Conservation (phyloP, 2,888 invertebrate species). For the Dichetophora obliterata region DNA sequence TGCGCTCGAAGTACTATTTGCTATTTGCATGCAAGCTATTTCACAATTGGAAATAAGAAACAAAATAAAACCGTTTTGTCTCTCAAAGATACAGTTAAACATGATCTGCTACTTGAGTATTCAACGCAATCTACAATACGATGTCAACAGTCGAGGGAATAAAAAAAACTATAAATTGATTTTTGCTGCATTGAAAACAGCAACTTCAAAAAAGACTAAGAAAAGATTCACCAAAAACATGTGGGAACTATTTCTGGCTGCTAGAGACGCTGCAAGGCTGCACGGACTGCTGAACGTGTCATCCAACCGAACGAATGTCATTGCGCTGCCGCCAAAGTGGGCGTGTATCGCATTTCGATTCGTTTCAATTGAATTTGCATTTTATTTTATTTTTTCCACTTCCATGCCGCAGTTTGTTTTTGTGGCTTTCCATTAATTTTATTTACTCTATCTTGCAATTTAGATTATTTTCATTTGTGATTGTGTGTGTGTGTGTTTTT, state of each 20-base stretch:
- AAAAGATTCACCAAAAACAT: background rate
- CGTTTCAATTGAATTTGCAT: conserved; percentile 49
- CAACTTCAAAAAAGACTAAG: background rate
- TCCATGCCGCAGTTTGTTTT: background rate
- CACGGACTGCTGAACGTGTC: conserved; percentile 28
- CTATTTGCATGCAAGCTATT: conserved; percentile 17
- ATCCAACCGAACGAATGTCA: conserved; percentile 18
- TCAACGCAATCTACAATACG: background rate
- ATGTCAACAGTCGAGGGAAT: background rate
- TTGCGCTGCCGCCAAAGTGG: conserved; percentile 42
- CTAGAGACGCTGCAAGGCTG: background rate
- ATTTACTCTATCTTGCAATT: background rate
- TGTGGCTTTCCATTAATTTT: background rate
- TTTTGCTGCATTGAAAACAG: background rate
- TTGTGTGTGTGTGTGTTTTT: background rate
- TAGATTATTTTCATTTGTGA: background rate
- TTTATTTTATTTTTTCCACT: background rate
- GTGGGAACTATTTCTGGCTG: conserved; percentile 20
- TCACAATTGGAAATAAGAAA: background rate
- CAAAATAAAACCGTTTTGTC: background rate
- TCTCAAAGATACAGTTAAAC: background rate
- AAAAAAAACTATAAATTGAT: background rate
- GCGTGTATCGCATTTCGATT: conserved; percentile 45
- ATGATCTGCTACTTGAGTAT: background rate
- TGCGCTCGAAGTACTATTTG: background rate